phyloP scores from a whole-genome alignment of 2,797 vertebrate species.

The Acropternis orthonyx region DNA sequence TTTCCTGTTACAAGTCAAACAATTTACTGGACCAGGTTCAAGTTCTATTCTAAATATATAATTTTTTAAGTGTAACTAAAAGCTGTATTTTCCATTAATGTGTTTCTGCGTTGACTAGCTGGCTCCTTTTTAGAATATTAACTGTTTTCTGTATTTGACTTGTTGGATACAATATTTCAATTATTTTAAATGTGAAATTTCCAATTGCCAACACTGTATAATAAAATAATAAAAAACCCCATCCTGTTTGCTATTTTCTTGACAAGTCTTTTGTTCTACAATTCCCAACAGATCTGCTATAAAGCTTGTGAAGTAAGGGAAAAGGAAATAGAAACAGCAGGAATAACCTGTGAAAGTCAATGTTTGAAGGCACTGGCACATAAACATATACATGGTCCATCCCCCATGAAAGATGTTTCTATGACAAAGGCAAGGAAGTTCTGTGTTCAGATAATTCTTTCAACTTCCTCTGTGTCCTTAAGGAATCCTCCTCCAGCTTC shows the following conservation, averaged over 20 bases:
- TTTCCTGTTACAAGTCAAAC: slow-evolving; percentile 72
- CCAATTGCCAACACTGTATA: slow-evolving; percentile 71
- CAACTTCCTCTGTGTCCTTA: neutral
- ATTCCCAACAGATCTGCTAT: neutral
- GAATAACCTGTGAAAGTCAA: neutral
- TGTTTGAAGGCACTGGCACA: neutral
- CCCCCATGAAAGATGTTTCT: neutral
- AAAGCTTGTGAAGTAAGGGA: neutral
- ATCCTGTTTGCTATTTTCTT: neutral
- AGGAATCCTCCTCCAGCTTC: neutral
- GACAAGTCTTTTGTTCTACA: neutral
- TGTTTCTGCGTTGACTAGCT: slow-evolving; percentile 72
- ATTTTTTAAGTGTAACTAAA: slow-evolving; percentile 74
- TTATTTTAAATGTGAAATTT: slow-evolving; percentile 74
- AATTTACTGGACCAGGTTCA: slow-evolving; percentile 76
- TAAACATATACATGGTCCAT: neutral
- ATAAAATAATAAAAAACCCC: slow-evolving; percentile 45
- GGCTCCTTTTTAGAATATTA: slow-evolving; percentile 79
- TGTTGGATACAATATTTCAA: slow-evolving; percentile 86
- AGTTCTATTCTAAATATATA: slow-evolving; percentile 79
- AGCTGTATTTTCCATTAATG: slow-evolving; percentile 73
- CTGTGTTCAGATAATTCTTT: neutral
- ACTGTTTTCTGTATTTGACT: slow-evolving; percentile 85
- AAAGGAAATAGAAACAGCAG: slow-evolving; percentile 21
- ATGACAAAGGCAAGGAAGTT: slow-evolving; percentile 19